phyloP scores from a whole-genome alignment of 2,113 vertebrate species.

The Noturus placidus region DNA sequence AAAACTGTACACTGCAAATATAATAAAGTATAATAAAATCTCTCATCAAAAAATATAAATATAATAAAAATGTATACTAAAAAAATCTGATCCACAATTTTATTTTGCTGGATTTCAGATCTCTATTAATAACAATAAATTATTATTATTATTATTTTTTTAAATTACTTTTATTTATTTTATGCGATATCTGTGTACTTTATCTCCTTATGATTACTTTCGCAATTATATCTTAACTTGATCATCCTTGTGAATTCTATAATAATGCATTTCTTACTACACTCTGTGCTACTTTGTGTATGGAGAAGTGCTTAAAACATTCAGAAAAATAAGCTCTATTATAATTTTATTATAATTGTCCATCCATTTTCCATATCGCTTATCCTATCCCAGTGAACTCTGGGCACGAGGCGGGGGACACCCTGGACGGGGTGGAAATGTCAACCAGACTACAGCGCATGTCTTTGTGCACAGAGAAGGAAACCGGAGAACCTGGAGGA shows the following conservation, averaged over 20 bases:
- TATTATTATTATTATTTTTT: not conserved
- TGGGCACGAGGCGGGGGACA: too few relatives aligned
- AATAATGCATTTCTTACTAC: too few relatives aligned
- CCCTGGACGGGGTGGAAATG: too few relatives aligned
- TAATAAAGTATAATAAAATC: too few relatives aligned
- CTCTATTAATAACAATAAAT: not conserved
- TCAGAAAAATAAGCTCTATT: not conserved
- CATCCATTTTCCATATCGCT: too few relatives aligned
- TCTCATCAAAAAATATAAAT: too few relatives aligned
- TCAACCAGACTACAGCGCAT: too few relatives aligned
- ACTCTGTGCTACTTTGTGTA: not conserved
- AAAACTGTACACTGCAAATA: too few relatives aligned
- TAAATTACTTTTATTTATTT: not conserved
- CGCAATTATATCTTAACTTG: not conserved
- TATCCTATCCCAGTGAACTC: too few relatives aligned
- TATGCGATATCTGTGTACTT: not conserved
- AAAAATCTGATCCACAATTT: not conserved
- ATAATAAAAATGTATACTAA: too few relatives aligned
- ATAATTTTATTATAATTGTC: not conserved
- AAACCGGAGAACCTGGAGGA: too few relatives aligned
- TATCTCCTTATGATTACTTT: not conserved
- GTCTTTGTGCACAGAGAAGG: too few relatives aligned
- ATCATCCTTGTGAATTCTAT: not conserved
- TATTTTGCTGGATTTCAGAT: not conserved
- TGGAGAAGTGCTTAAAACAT: not conserved